phyloP scores from a whole-genome alignment of 2,113 vertebrate genomes.

The Notiomystis cincta region DNA sequence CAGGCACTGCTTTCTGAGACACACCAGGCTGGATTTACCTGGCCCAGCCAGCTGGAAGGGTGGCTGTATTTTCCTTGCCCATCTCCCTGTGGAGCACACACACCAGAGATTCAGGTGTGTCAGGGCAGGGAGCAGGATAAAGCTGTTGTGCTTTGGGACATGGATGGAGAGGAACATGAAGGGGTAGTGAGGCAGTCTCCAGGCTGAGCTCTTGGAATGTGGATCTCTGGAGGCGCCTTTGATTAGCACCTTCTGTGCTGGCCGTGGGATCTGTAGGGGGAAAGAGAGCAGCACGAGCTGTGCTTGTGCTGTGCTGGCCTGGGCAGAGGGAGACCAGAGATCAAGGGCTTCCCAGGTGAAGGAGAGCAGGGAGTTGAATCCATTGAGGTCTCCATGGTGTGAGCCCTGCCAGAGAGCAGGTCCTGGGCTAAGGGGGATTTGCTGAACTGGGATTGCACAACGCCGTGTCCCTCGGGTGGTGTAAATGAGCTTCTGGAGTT shows the following conservation, averaged over 20 bases:
- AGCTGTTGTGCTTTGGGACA: neutral
- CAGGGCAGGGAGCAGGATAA: neutral
- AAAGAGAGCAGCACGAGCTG: neutral
- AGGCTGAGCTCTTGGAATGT: neutral
- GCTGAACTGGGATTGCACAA: neutral
- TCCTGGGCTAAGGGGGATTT: neutral
- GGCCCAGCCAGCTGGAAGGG: neutral
- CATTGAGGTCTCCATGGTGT: accelerated
- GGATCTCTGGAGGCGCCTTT: neutral
- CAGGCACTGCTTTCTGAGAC: neutral
- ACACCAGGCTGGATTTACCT: neutral
- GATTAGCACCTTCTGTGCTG: neutral
- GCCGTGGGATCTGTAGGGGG: accelerated
- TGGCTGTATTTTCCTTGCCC: neutral
- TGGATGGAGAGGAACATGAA: neutral
- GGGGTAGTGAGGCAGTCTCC: neutral
- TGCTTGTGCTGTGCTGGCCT: neutral
- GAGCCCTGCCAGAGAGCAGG: neutral
- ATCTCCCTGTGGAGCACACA: neutral
- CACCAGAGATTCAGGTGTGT: accelerated
- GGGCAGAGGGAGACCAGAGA: neutral
- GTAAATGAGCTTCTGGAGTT: neutral
- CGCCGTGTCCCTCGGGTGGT: neutral
- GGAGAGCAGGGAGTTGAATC: accelerated
- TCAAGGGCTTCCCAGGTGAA: neutral